phyloP scores from a whole-genome alignment of 2,113 vertebrate genomes.

The Microtus oregoni region DNA sequence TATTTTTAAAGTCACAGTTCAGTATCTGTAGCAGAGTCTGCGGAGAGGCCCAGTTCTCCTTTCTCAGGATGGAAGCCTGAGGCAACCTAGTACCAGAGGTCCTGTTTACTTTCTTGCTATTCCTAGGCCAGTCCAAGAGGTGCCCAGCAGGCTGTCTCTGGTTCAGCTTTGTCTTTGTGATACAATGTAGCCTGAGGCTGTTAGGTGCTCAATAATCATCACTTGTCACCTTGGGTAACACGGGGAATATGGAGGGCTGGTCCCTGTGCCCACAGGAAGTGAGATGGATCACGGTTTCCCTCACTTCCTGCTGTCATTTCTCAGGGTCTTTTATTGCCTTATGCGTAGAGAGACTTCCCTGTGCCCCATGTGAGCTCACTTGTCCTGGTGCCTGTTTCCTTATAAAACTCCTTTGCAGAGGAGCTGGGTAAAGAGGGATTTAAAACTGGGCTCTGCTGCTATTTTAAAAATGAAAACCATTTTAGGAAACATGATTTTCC shows the following conservation, averaged over 20 bases:
- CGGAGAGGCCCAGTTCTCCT: neutral
- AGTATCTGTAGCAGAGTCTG: neutral
- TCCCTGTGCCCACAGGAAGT: neutral
- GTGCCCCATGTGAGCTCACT: neutral
- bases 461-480: constrained; percentile 35
- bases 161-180: neutral
- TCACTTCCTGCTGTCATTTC: neutral
- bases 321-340: neutral
- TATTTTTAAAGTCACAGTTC: neutral
- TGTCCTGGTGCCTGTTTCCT: neutral
- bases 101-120: neutral
- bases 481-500: constrained; percentile 54
- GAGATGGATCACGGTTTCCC: neutral
- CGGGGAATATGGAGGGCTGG: too few species aligned
- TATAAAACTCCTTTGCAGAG: neutral
- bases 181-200: neutral
- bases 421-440: neutral
- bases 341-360: neutral
- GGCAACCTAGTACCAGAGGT: neutral
- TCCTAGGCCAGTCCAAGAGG: neutral
- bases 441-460: neutral
- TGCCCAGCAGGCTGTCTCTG: neutral
- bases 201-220: neutral
- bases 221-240: neutral
- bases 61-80: neutral